phyloP scores from a whole-genome alignment of 1,140 invertebrate species.

The Ostrea edulis region DNA sequence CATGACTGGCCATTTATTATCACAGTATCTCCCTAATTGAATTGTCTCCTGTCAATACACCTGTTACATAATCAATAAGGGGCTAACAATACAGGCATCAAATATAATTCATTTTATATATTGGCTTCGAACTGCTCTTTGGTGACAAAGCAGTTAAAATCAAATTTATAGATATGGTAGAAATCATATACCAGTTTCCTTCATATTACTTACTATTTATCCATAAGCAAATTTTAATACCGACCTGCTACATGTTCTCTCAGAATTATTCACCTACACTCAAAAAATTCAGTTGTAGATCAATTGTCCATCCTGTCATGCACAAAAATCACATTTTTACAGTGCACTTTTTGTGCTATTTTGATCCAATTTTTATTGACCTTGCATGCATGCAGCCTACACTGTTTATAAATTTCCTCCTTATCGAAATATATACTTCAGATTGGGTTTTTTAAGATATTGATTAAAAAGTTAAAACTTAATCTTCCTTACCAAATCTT shows the following conservation, averaged over 20 bases:
- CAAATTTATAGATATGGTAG: background rate
- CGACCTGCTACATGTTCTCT: no score
- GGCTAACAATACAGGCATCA: background rate
- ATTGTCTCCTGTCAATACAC: constrained; percentile 5
- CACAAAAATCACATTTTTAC: no score
- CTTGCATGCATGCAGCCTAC: background rate
- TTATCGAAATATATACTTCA: background rate
- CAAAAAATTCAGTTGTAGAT: no score
- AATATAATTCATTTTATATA: background rate
- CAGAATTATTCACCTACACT: no score
- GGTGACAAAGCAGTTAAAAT: background rate
- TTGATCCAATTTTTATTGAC: background rate
- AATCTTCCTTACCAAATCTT: constrained; percentile 19
- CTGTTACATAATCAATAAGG: constrained; percentile 16
- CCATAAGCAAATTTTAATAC: no score
- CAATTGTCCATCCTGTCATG: no score
- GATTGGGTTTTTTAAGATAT: background rate
- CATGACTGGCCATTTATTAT: constrained; percentile 16
- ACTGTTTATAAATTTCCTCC: background rate
- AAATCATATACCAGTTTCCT: no score
- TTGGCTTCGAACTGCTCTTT: background rate
- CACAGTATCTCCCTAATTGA: background rate
- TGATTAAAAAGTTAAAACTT: constrained; percentile 31
- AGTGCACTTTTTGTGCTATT: background rate
- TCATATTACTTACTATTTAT: no score